Percentiles rank a stretch among this genome's conserved stretches.
Conservation (phyloP, 1,140 invertebrate genomes). For the Augochlora pura region DNA sequence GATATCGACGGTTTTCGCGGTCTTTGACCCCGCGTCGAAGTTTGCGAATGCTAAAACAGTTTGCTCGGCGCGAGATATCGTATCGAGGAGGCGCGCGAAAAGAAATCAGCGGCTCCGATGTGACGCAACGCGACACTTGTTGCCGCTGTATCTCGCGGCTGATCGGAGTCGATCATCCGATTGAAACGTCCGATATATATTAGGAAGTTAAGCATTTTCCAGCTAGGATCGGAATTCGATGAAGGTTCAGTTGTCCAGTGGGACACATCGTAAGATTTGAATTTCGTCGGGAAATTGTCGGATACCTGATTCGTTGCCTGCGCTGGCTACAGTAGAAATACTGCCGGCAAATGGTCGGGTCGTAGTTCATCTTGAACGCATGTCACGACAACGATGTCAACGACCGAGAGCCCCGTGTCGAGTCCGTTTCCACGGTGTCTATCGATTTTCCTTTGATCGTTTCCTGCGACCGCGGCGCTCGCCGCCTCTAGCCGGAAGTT, state of each 20-base stretch:
- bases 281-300: background rate
- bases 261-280: too few species aligned
- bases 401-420: slow-evolving; percentile 25
- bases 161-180: too few species aligned
- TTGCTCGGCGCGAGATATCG: background rate
- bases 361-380: slow-evolving; percentile 72
- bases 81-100: background rate
- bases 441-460: slow-evolving; percentile 26
- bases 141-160: too few species aligned
- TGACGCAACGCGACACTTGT: background rate
- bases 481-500: background rate
- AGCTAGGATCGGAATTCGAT: too few species aligned
- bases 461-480: background rate
- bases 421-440: slow-evolving; percentile 10
- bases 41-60: background rate
- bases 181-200: too few species aligned
- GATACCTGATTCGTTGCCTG: slow-evolving; percentile 73
- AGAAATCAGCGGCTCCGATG: too few species aligned
- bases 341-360: slow-evolving; percentile 69
- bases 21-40: background rate
- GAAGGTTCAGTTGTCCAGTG: too few species aligned
- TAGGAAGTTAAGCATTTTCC: too few species aligned
- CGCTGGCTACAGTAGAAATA: slow-evolving; percentile 78
- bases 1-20: background rate
- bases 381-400: slow-evolving; percentile 50